Evolutionary conservation across 2,888 invertebrate species (phyloP).

Genomic region (Dasysyrphus tricinctus): DNA sequence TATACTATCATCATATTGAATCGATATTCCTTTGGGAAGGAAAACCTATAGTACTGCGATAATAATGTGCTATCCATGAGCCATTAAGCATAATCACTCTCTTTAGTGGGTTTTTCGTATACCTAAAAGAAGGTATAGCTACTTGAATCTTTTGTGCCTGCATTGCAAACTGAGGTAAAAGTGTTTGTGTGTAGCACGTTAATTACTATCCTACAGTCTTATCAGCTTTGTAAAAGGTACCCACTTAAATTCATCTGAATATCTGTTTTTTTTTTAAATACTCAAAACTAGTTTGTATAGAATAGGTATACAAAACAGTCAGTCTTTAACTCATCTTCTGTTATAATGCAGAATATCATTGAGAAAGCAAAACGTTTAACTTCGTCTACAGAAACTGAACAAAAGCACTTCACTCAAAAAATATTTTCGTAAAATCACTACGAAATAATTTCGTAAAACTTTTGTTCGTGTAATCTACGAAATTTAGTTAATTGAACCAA

Average conservation of each 20-base stretch:
- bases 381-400: neutral
- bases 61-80: slow-evolving; percentile 48
- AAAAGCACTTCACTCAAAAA: too few relatives aligned
- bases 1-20: slow-evolving; percentile 3
- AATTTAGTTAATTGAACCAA: too few relatives aligned
- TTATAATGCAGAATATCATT: neutral
- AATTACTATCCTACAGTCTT: neutral
- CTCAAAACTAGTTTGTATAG: neutral
- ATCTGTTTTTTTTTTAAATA: neutral
- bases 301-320: neutral
- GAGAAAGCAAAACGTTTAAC: neutral
- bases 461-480: too few relatives aligned
- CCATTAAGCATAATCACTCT: slow-evolving; percentile 47
- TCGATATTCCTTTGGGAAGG: slow-evolving; percentile 29
- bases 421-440: too few relatives aligned
- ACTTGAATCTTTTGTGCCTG: neutral
- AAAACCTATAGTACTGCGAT: slow-evolving; percentile 47
- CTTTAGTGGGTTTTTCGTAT: slow-evolving; percentile 1
- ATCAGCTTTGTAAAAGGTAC: neutral
- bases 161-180: neutral
- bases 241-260: neutral
- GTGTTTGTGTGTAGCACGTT: neutral
- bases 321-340: neutral
- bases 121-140: too few relatives aligned
- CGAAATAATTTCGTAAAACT: too few relatives aligned